These are phyloP conservation scores for Rhabditoides inermis DNA, from an alignment of 2,888 invertebrate species.

Conservation along the genomic window DNA sequence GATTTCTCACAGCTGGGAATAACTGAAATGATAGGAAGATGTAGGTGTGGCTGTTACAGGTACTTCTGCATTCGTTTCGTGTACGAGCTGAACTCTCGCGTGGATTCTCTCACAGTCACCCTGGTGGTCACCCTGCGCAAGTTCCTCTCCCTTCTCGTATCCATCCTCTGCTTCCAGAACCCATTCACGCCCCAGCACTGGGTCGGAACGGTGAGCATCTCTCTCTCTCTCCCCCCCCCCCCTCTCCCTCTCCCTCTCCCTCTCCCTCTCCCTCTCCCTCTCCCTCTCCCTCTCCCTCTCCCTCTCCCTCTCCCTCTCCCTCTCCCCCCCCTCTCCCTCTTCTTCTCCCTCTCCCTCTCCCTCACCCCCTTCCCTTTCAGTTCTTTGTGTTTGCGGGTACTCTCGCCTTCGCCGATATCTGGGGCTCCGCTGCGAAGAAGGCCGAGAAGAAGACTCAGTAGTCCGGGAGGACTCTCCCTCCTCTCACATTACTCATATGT, in stretches of 20 bases:
- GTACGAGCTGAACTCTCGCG: constrained; percentile 80
- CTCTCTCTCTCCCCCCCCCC: background rate
- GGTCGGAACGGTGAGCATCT: constrained; percentile 24
- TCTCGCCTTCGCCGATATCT: constrained; percentile 73
- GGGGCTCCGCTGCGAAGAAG: constrained; percentile 16
- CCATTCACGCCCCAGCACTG: constrained; percentile 66
- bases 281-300: constrained; percentile 52
- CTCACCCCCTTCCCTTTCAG: too few species aligned
- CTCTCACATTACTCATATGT: background rate
- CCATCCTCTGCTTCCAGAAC: constrained; percentile 82
- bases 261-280: background rate
- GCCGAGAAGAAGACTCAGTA: constrained; percentile 15
- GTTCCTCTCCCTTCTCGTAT: constrained; percentile 86
- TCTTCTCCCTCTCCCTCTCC: too few species aligned
- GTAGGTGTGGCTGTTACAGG: constrained; percentile 57
- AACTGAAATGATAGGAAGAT: too few species aligned
- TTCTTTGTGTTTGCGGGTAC: constrained; percentile 86
- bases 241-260: background rate
- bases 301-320: constrained; percentile 37
- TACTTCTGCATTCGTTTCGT: constrained; percentile 86
- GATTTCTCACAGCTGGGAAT: too few species aligned
- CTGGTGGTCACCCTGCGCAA: constrained; percentile 88
- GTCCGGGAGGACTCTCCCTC: background rate
- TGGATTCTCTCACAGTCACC: constrained; percentile 70
- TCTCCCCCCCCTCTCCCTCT: too few species aligned